Evolutionary conservation across 2,113 vertebrate species (phyloP).

Genomic region (Dromaius novaehollandiae): DNA sequence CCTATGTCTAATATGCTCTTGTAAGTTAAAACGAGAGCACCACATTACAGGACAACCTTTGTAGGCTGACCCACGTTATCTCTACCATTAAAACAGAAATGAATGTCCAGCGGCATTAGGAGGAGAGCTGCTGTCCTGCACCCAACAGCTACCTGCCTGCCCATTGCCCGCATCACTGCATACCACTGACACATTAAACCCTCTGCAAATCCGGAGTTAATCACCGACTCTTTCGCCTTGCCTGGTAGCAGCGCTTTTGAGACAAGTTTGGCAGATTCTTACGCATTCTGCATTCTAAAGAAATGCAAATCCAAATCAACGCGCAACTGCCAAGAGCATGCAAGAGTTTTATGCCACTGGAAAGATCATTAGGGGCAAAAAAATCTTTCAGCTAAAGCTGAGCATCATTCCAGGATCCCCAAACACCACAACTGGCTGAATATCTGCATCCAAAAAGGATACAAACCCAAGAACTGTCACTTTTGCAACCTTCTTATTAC

Average conservation of each 20-base stretch:
- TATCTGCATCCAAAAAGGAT: background rate
- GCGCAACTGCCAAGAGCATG: background rate
- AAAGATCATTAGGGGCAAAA: background rate
- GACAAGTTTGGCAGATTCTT: background rate
- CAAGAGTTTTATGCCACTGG: background rate
- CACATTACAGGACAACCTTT: background rate
- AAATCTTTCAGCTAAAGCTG: background rate
- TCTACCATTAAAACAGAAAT: background rate
- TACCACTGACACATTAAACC: background rate
- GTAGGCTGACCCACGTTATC: background rate
- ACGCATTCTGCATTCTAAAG: background rate
- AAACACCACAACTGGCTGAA: background rate
- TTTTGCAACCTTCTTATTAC: background rate
- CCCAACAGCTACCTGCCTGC: background rate
- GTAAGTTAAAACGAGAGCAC: background rate
- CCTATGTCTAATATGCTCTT: background rate
- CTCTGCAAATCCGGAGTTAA: background rate
- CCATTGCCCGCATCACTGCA: background rate
- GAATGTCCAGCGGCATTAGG: background rate
- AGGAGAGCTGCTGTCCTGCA: background rate
- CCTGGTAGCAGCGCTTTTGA: background rate
- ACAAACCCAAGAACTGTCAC: background rate
- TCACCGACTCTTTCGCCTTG: background rate
- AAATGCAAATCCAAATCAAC: background rate
- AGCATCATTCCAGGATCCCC: background rate